Evolutionary conservation across 2,888 invertebrate species (phyloP).

Genomic region (Cepaea hortensis): DNA sequence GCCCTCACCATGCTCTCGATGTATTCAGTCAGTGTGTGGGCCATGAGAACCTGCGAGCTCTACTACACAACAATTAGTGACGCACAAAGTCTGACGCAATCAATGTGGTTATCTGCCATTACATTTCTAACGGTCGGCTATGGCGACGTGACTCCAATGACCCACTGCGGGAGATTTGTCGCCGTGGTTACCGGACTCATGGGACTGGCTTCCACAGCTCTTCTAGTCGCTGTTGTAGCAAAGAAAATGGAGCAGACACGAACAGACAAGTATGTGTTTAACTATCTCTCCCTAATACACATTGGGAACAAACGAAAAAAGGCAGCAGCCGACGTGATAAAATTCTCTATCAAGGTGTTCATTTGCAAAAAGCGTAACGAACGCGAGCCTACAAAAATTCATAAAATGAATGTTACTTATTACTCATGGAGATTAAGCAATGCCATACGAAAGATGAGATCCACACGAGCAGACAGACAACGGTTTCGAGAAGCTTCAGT

Average conservation of each 20-base stretch:
- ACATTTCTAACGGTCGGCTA: constrained; percentile 70
- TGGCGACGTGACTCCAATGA: constrained; percentile 66
- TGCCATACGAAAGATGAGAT: constrained; percentile 58
- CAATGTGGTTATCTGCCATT: constrained; percentile 69
- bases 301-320: constrained; percentile 60
- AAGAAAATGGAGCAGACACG: constrained; percentile 66
- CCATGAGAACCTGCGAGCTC: constrained; percentile 69
- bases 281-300: constrained; percentile 67
- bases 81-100: constrained; percentile 60
- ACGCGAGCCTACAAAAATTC: constrained; percentile 11
- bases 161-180: constrained; percentile 69
- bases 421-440: constrained; percentile 53
- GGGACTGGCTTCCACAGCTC: constrained; percentile 66
- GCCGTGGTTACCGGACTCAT: constrained; percentile 64
- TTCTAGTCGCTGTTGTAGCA: constrained; percentile 67
- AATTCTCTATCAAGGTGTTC: constrained; percentile 59
- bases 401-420: constrained; percentile 41
- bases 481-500: constrained; percentile 65
- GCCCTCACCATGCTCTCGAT: constrained; percentile 63
- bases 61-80: constrained; percentile 60
- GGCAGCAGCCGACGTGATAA: constrained; percentile 67
- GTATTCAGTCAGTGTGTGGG: constrained; percentile 65
- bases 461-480: constrained; percentile 58
- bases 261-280: constrained; percentile 66
- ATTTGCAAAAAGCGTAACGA: constrained; percentile 50